These are phyloP conservation scores for Montipora capitata DNA, from an alignment of 92 coral and sea anemone genomes.

Conservation along the genomic window DNA sequence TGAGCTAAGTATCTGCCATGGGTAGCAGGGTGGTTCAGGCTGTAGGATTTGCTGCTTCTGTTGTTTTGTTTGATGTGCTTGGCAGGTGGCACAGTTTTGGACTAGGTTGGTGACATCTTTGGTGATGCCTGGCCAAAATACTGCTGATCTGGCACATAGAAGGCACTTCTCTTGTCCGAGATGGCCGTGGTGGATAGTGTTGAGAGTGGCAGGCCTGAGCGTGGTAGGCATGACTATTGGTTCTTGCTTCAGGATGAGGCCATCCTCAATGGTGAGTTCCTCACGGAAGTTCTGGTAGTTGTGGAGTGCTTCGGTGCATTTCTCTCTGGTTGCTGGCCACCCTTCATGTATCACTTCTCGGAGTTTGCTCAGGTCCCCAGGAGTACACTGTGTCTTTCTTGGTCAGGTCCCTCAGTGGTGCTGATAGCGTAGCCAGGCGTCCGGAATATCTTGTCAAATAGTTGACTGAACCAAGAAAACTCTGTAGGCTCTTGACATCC, in stretches of 20 bases:
- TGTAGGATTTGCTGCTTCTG: not conserved
- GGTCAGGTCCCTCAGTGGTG: slow-evolving; percentile 40
- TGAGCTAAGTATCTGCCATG: slow-evolving; percentile 42
- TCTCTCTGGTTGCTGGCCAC: not conserved
- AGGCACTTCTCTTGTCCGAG: slow-evolving; percentile 28
- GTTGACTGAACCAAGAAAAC: slow-evolving; percentile 23
- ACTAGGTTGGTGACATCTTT: slow-evolving; percentile 57
- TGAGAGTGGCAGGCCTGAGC: not conserved
- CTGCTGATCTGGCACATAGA: slow-evolving; percentile 33
- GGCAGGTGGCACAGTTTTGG: slow-evolving; percentile 57
- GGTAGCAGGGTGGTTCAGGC: slow-evolving; percentile 1
- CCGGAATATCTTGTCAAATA: slow-evolving; percentile 16
- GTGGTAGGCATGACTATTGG: not conserved
- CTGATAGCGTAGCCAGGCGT: slow-evolving; percentile 27
- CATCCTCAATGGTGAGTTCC: slow-evolving; percentile 39
- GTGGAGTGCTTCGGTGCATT: not conserved
- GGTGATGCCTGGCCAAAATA: slow-evolving; percentile 70
- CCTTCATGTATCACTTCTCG: not conserved
- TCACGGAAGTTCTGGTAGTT: slow-evolving; percentile 45
- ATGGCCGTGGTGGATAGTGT: slow-evolving; percentile 37
- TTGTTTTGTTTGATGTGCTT: slow-evolving; percentile 47
- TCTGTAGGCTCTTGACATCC: slow-evolving; percentile 1
- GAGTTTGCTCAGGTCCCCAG: slow-evolving; percentile 26
- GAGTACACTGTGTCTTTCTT: slow-evolving; percentile 17
- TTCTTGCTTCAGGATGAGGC: slow-evolving; percentile 12